A percentile compares a stretch with the other conserved stretches of the same genome.
Conservation (phyloP, 2,797 vertebrate species). For the Rousettus madagascariensis region DNA sequence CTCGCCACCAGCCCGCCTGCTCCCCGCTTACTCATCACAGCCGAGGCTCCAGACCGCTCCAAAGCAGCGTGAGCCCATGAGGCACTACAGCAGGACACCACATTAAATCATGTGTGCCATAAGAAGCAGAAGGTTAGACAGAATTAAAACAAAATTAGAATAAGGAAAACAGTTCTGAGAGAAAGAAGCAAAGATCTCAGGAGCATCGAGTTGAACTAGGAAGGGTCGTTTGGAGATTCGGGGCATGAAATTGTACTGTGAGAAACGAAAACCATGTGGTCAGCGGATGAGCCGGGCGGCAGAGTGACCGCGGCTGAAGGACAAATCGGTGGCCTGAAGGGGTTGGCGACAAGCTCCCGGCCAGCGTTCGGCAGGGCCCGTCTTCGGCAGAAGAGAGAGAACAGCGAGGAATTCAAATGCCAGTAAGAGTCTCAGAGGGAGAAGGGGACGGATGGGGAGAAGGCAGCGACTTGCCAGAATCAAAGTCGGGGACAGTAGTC, state of each 20-base stretch:
- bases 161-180: neutral
- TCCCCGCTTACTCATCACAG: neutral
- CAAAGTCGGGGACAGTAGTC: neutral
- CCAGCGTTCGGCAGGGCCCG: too few relatives aligned
- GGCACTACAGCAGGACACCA: neutral
- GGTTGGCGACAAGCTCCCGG: too few relatives aligned
- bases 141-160: neutral
- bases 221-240: neutral
- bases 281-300: neutral
- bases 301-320: neutral
- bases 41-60: neutral
- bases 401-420: neutral
- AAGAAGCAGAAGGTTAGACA: neutral
- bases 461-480: neutral
- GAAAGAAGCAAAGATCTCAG: neutral
- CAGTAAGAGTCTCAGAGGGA: neutral
- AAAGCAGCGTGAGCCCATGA: neutral
- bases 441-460: neutral
- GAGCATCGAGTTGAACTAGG: neutral
- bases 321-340: constrained; percentile 18
- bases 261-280: neutral
- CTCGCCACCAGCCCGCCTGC: neutral
- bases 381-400: neutral
- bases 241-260: neutral
- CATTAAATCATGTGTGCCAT: neutral